Evolutionary conservation across 2,797 vertebrate species (phyloP).

Genomic region (Rhadinocentrus ornatus): DNA sequence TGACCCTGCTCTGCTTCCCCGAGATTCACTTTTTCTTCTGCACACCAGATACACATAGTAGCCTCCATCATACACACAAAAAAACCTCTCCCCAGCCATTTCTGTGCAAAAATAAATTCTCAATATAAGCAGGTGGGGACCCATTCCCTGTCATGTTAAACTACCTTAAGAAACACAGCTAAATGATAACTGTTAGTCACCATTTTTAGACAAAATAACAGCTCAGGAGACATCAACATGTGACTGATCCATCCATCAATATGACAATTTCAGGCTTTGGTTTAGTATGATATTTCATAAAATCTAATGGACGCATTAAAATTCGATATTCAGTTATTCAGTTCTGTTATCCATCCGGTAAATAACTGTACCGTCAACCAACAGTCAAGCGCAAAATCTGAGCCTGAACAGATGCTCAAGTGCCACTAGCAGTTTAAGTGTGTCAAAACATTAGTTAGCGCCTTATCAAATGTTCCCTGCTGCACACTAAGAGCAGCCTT

Average conservation of each 20-base stretch:
- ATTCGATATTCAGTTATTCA: neutral
- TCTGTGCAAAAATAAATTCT: slow-evolving; percentile 55
- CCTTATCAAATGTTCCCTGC: slow-evolving; percentile 12
- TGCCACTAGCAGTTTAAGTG: neutral
- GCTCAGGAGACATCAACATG: slow-evolving; percentile 10
- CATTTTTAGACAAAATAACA: slow-evolving; percentile 45
- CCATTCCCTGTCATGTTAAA: slow-evolving; percentile 46
- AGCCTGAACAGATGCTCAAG: neutral
- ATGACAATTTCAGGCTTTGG: slow-evolving; percentile 12
- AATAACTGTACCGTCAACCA: neutral
- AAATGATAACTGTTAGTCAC: slow-evolving; percentile 51
- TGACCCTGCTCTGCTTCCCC: slow-evolving; percentile 58
- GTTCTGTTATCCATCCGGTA: neutral
- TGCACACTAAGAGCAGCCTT: neutral
- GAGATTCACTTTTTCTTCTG: slow-evolving; percentile 50
- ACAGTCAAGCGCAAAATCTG: neutral
- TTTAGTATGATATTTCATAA: slow-evolving; percentile 25
- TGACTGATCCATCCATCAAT: slow-evolving; percentile 3
- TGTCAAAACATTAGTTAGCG: slow-evolving; percentile 26
- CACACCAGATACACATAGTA: slow-evolving; percentile 27
- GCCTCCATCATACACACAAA: slow-evolving; percentile 17
- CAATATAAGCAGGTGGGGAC: slow-evolving; percentile 57
- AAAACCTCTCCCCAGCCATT: slow-evolving; percentile 34
- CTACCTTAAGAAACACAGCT: slow-evolving; percentile 44
- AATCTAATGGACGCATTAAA: slow-evolving; percentile 11